phyloP scores from a whole-genome alignment of 2,113 vertebrate genomes.

The Bubalus kerabau region DNA sequence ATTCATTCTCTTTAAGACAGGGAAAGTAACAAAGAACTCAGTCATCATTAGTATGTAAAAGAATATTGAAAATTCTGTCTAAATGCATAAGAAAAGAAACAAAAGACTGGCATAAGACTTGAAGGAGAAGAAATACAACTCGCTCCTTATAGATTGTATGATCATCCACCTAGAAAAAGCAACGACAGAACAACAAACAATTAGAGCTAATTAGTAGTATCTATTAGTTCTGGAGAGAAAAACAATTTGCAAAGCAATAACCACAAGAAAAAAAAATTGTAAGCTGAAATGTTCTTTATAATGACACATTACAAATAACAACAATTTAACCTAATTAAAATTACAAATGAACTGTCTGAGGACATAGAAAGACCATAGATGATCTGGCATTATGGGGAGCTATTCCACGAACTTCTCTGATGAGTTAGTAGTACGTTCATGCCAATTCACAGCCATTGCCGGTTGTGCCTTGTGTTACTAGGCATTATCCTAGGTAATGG shows the following conservation, averaged over 20 bases:
- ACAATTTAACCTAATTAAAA: background rate
- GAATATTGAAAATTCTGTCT: background rate
- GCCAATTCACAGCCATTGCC: background rate
- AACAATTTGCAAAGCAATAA: background rate
- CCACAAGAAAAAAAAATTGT: background rate
- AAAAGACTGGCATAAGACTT: background rate
- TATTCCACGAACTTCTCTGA: background rate
- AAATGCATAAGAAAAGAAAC: background rate
- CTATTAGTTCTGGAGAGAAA: background rate
- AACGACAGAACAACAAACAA: background rate
- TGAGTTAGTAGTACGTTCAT: background rate
- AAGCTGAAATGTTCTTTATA: background rate
- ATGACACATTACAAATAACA: background rate
- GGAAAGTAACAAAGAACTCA: background rate
- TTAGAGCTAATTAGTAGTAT: background rate
- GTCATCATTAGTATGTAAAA: background rate
- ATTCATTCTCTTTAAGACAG: background rate
- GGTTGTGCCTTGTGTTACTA: accelerated
- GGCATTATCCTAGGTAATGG: background rate
- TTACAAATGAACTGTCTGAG: background rate
- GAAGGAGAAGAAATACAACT: background rate
- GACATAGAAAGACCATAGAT: background rate
- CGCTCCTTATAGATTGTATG: background rate
- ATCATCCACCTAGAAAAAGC: background rate
- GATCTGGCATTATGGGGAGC: background rate